Base-by-base conservation (phyloP, 2,797 vertebrate genomes). In the Alcedo quadribrachys region DNA sequence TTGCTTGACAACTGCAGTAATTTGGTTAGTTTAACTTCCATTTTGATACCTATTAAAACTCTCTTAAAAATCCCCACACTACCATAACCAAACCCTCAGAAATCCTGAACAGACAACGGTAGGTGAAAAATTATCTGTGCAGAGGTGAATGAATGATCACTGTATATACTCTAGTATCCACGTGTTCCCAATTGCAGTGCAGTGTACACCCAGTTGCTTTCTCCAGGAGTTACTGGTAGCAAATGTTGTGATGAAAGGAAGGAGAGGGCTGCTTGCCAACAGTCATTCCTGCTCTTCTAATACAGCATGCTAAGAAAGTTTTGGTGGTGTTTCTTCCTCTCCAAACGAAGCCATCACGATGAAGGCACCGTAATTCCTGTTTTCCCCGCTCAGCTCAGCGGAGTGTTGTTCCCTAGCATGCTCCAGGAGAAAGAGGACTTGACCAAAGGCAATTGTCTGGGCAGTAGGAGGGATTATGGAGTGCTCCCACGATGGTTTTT, bases 141-240 rank as follows among this genome's bases (percentile, higher is more conserved):
- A 32, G 54, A 35, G 51, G 24, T 10, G n/a, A 62, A 14, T 45
- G 33, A 54, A 61, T 51, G 57, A 68, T 33, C 13, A 9, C 24
- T 17, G 33, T 13, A 0, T n/a, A 9, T 8, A 3, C 27, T 53
- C 13, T 0, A 35, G 30, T 35, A 14, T 21, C 18, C 15, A 2
- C 5, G 2, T 28, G 19, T 69, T 79, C 50, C 46, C 43, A 17
- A n/a, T 2, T 8, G 43, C n/a, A 43, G 0, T 6, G 43, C 66
- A 9, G 9, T 3, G 30, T 35, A 30, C 32, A 21, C 35, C 43
- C 8, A 4, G 2, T 12, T 12, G 30, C 35, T 48, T 68, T 46
- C 19, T 17, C 50, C 48, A 40, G 17, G 33, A 30, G 3, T 33
- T 37, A 13, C 28, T 43, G n/a, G 13, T 6, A 37, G 66, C 12